Conservation (phyloP, 2,113 vertebrate genomes). For the Saccopteryx leptura region DNA sequence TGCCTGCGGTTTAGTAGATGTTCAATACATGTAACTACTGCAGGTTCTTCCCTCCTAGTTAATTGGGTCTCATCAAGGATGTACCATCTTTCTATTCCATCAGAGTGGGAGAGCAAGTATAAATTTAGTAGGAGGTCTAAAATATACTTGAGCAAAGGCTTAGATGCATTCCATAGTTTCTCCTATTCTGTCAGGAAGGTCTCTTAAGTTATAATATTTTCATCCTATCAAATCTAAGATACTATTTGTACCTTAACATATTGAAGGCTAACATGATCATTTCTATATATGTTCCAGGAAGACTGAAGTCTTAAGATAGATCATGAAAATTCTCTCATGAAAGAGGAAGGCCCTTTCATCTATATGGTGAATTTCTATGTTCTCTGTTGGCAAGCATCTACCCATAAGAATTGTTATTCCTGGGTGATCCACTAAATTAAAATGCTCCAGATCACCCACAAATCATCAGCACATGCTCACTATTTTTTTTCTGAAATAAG, state of each 20-base stretch:
- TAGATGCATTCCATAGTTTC: neutral
- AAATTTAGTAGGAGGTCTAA: neutral
- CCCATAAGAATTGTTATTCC: neutral
- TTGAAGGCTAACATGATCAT: neutral
- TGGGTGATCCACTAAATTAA: neutral
- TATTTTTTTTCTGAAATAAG: neutral
- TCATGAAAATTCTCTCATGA: constrained; percentile 16
- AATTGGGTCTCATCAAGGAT: neutral
- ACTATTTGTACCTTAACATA: neutral
- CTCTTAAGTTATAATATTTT: neutral
- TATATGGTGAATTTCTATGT: neutral
- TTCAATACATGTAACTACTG: neutral
- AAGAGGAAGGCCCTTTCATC: neutral
- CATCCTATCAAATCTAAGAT: neutral
- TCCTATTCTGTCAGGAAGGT: neutral
- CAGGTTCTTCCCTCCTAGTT: neutral
- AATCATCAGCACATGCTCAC: neutral
- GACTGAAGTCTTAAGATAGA: neutral
- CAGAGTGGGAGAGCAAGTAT: neutral
- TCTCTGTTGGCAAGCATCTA: neutral
- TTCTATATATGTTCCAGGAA: neutral
- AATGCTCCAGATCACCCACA: constrained; percentile 36
- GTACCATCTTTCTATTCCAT: neutral
- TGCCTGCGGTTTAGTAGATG: neutral
- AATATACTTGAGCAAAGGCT: neutral